A percentile compares a stretch with the other conserved stretches of the same genome.
phyloP scores from a whole-genome alignment of 2,113 vertebrate genomes.

The Bos indicus region DNA sequence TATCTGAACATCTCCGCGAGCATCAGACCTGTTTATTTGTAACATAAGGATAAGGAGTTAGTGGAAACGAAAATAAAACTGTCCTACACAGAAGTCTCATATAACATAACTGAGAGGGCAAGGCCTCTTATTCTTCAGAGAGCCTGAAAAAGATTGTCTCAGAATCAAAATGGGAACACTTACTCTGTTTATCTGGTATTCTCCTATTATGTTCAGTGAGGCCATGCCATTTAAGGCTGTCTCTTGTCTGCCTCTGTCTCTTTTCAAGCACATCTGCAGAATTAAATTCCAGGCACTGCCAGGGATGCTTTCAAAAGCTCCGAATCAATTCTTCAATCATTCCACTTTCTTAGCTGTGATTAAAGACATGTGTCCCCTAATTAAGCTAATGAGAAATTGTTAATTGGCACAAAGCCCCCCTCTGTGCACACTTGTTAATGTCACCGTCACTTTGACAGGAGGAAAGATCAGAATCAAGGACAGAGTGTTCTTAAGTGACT shows the following conservation, averaged over 20 bases:
- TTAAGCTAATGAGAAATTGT: conserved; percentile 87
- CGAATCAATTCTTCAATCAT: conserved; percentile 83
- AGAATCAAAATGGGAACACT: neutral
- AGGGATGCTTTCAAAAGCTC: conserved; percentile 70
- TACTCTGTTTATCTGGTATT: neutral
- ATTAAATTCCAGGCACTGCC: conserved; percentile 76
- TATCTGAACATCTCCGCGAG: neutral
- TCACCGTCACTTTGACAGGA: conserved; percentile 81
- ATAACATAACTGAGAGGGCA: neutral
- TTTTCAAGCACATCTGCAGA: conserved; percentile 73
- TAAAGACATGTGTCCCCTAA: conserved; percentile 91
- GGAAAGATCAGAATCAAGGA: conserved; percentile 78
- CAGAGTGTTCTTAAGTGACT: conserved; percentile 46
- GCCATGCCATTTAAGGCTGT: conserved; percentile 20
- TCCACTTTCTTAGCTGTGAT: conserved; percentile 83
- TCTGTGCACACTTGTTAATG: conserved; percentile 81
- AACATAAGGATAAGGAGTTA: neutral
- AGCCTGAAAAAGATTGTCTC: neutral
- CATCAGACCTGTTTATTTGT: neutral
- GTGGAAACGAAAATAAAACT: neutral
- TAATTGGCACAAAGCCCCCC: conserved; percentile 83
- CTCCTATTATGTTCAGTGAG: conserved; percentile 42
- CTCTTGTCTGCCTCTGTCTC: conserved; percentile 26
- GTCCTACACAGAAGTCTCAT: neutral
- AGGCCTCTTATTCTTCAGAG: neutral